phyloP scores from a whole-genome alignment of 1,140 invertebrate species.

The Rhagoletis zephyria region DNA sequence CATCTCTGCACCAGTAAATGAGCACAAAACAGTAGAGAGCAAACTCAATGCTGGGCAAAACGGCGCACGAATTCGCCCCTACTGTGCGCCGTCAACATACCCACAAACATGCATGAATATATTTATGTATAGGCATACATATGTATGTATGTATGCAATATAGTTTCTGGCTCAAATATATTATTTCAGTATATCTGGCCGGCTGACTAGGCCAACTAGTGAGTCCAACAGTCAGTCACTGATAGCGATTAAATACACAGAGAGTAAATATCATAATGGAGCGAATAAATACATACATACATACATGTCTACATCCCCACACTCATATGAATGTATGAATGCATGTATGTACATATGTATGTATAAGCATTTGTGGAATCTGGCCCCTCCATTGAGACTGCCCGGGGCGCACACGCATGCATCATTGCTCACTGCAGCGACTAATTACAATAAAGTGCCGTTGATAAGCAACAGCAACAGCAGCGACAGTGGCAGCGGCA shows the following conservation, averaged over 20 bases:
- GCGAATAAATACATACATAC: not conserved
- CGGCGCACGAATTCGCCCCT: constrained; percentile 28
- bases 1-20: not conserved
- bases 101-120: not conserved
- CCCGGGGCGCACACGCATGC: constrained; percentile 35
- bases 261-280: not conserved
- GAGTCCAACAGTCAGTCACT: not conserved
- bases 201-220: constrained; percentile 12
- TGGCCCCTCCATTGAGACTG: not conserved
- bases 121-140: not conserved
- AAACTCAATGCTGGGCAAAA: not conserved
- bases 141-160: not conserved
- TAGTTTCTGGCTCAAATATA: constrained; percentile 41
- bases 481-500: not conserved
- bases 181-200: not conserved
- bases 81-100: not conserved
- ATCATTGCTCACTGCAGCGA: constrained; percentile 41
- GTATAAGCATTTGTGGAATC: constrained; percentile 8
- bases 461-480: constrained; percentile 27
- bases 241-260: not conserved
- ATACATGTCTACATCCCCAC: not conserved
- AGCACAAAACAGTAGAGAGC: constrained; percentile 12
- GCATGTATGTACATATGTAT: not conserved
- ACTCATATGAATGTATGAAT: not conserved
- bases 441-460: constrained; percentile 49